phyloP scores from a whole-genome alignment of 2,888 invertebrate genomes.

The Tenthredo livida region DNA sequence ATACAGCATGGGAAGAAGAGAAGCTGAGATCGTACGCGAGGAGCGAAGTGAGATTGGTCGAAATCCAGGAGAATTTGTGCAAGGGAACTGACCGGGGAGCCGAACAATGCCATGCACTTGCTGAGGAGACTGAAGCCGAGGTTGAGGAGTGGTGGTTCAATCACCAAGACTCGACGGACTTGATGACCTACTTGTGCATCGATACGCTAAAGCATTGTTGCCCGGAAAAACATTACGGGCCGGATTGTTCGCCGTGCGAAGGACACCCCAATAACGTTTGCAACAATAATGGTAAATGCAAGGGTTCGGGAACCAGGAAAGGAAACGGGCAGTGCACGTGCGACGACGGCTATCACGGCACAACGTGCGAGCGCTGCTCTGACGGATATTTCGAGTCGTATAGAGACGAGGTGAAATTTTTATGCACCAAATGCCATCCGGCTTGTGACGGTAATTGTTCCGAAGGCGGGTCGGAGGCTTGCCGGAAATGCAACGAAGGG shows the following conservation, averaged over 20 bases:
- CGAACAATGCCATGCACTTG: conserved; percentile 90
- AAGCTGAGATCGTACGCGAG: conserved; percentile 90
- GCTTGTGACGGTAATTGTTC: conserved; percentile 90
- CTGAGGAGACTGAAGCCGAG: conserved; percentile 89
- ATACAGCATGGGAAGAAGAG: conserved; percentile 96
- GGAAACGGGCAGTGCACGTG: conserved; percentile 96
- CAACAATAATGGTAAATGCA: conserved; percentile 89
- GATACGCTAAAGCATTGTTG: conserved; percentile 90
- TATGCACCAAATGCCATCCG: conserved; percentile 89
- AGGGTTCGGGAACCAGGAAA: conserved; percentile 94
- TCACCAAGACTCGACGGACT: conserved; percentile 82
- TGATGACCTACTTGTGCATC: conserved; percentile 90
- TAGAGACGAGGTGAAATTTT: conserved; percentile 85
- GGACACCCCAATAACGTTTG: conserved; percentile 89
- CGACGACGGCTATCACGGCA: conserved; percentile 89
- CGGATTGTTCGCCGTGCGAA: conserved; percentile 88
- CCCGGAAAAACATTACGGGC: conserved; percentile 90
- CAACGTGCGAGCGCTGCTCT: conserved; percentile 88
- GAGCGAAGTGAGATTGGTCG: conserved; percentile 94
- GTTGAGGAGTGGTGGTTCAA: conserved; percentile 95
- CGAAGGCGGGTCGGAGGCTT: conserved; percentile 86
- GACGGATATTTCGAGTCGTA: conserved; percentile 87
- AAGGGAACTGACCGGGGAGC: conserved; percentile 86
- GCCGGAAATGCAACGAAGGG: conserved; percentile 85
- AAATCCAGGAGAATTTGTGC: conserved; percentile 94